Evolutionary conservation across 2,797 vertebrate genomes (phyloP).

Genomic region (Bradypodion pumilum): DNA sequence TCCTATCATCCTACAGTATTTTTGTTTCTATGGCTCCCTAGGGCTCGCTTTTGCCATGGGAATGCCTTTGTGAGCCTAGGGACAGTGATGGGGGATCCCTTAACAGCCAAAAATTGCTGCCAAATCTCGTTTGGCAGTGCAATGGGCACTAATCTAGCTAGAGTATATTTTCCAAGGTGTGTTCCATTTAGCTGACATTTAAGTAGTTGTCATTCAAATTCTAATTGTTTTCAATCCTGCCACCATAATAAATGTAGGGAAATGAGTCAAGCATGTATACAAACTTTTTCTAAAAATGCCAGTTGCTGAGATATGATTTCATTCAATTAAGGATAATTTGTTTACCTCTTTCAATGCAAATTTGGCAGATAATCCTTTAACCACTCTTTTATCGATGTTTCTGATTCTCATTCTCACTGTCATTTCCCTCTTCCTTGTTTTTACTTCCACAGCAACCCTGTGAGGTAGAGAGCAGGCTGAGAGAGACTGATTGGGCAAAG

Average conservation of each 20-base stretch:
- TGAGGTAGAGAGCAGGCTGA: too few relatives aligned
- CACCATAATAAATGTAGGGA: slow-evolving; percentile 49
- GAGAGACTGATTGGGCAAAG: too few relatives aligned
- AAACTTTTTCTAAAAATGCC: slow-evolving; percentile 60
- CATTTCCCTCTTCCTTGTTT: too few relatives aligned
- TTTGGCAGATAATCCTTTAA: not conserved
- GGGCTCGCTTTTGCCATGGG: too few relatives aligned
- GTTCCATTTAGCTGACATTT: slow-evolving; percentile 26
- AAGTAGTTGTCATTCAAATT: not conserved
- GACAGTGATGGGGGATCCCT: too few relatives aligned
- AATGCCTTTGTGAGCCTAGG: too few relatives aligned
- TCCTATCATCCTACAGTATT: too few relatives aligned
- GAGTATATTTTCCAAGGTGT: not conserved
- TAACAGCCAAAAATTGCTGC: not conserved
- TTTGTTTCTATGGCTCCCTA: too few relatives aligned
- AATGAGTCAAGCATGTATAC: slow-evolving; percentile 62
- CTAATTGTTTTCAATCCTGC: slow-evolving; percentile 23
- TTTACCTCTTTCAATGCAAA: slow-evolving; percentile 71
- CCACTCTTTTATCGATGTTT: not conserved
- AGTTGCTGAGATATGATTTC: slow-evolving; percentile 55
- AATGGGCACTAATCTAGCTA: not conserved
- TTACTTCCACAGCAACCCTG: too few relatives aligned
- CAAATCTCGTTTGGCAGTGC: not conserved
- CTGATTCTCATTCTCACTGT: too few relatives aligned
- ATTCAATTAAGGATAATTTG: slow-evolving; percentile 58